These are phyloP conservation scores for Corythornis madagascariensis DNA, from an alignment of 2,113 vertebrate genomes.

Conservation along the genomic window DNA sequence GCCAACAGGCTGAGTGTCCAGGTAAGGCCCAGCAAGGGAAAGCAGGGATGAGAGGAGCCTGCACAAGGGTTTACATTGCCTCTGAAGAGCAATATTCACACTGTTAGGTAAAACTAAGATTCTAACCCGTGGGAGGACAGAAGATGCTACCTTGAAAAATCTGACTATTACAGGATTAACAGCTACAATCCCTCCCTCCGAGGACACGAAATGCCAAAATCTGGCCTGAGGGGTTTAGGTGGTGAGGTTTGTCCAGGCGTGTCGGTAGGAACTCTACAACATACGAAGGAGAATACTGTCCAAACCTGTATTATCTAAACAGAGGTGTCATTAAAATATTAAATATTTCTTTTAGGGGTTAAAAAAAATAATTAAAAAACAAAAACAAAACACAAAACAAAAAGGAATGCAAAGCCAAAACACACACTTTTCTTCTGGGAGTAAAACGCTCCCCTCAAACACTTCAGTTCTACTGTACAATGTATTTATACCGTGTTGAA, in stretches of 20 bases:
- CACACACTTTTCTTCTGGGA: conserved; percentile 10
- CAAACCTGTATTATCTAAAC: conserved; percentile 51
- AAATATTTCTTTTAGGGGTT: not conserved
- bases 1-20: accelerated
- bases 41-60: not conserved
- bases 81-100: conserved; percentile 33
- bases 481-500: conserved; percentile 48
- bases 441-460: conserved; percentile 37
- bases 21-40: not conserved
- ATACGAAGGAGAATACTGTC: conserved; percentile 15
- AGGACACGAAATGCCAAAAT: conserved; percentile 17
- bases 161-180: conserved; percentile 66
- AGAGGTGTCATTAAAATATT: not conserved
- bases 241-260: conserved; percentile 49
- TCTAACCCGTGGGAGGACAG: conserved; percentile 45
- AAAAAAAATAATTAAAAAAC: not conserved
- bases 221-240: conserved; percentile 33
- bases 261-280: conserved; percentile 1
- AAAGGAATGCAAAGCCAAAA: not conserved
- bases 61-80: not conserved
- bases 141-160: conserved; percentile 57
- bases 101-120: conserved; percentile 10
- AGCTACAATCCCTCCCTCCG: conserved; percentile 34
- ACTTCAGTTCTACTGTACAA: not conserved
- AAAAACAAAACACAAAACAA: not conserved